Percentiles rank a stretch among this genome's conserved stretches.
These are phyloP conservation scores for Clarias pachynema DNA, from an alignment of 2,797 vertebrate genomes.

Conservation along the genomic window DNA sequence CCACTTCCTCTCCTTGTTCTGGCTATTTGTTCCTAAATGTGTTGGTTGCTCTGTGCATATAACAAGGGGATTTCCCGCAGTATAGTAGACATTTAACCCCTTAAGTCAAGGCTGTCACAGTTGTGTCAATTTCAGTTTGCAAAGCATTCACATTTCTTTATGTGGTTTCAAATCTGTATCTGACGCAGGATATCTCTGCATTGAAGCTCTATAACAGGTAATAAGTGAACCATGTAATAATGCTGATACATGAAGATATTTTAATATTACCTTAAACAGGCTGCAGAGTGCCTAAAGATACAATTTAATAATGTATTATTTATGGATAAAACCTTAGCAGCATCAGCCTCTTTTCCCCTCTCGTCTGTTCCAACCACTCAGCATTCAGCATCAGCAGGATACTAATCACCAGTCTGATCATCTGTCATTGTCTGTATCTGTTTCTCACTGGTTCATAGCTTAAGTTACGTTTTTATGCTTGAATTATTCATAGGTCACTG, in stretches of 20 bases:
- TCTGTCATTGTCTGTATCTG: too few relatives aligned
- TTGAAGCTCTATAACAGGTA: background rate
- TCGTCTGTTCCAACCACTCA: too few relatives aligned
- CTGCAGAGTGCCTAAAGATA: too few relatives aligned
- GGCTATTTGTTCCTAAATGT: slow-evolving; percentile 7
- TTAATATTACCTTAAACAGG: background rate
- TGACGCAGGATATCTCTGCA: background rate
- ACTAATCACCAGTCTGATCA: too few relatives aligned
- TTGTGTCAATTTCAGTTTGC: background rate
- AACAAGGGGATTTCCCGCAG: background rate
- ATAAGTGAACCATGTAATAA: background rate
- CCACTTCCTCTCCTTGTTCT: slow-evolving; percentile 8
- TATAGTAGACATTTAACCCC: background rate
- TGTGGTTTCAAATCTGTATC: background rate
- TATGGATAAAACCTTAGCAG: too few relatives aligned
- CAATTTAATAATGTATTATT: too few relatives aligned
- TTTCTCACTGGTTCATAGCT: too few relatives aligned
- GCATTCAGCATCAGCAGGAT: too few relatives aligned
- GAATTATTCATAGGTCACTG: too few relatives aligned
- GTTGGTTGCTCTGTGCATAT: background rate
- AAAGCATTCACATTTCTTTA: background rate
- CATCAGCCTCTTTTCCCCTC: too few relatives aligned
- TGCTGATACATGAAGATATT: background rate
- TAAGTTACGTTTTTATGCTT: too few relatives aligned
- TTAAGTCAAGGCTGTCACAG: background rate